Evolutionary conservation across 53 echinoderm and acorn worm genomes (phyloP).

Genomic region (Holothuria leucospilota): DNA sequence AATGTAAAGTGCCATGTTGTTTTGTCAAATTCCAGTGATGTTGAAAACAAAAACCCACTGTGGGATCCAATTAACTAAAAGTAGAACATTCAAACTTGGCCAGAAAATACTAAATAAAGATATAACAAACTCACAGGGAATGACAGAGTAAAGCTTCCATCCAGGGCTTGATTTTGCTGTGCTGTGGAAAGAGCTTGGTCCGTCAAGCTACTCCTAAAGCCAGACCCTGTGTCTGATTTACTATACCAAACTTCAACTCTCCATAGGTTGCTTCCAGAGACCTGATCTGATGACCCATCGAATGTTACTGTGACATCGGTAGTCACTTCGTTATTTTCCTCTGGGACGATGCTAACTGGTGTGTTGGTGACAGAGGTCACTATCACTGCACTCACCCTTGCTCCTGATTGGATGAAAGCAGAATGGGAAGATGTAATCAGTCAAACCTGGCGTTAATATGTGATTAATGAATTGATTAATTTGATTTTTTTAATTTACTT

Average conservation of each 20-base stretch:
- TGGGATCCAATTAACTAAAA: no score
- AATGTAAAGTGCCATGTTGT: no score
- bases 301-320: conserved; percentile 39
- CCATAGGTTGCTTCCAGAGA: conserved; percentile 71
- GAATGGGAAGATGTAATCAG: no score
- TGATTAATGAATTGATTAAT: no score
- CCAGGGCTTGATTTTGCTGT: conserved; percentile 7
- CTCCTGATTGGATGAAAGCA: no score
- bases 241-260: conserved; percentile 66
- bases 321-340: conserved; percentile 21
- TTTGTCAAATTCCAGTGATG: no score
- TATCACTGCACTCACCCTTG: background rate
- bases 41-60: no score
- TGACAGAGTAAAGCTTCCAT: conserved; percentile 8
- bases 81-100: no score
- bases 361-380: conserved; percentile 40
- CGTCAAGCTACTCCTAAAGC: conserved; percentile 22
- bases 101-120: no score
- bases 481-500: no score
- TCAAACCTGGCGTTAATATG: no score
- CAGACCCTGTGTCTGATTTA: conserved; percentile 45
- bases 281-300: background rate
- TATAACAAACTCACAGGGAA: conserved; percentile 8
- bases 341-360: conserved; percentile 18
- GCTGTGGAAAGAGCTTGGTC: conserved; percentile 55